These are phyloP conservation scores for Lutjanus argentimaculatus DNA, from an alignment of 2,797 vertebrate species.

Conservation along the genomic window DNA sequence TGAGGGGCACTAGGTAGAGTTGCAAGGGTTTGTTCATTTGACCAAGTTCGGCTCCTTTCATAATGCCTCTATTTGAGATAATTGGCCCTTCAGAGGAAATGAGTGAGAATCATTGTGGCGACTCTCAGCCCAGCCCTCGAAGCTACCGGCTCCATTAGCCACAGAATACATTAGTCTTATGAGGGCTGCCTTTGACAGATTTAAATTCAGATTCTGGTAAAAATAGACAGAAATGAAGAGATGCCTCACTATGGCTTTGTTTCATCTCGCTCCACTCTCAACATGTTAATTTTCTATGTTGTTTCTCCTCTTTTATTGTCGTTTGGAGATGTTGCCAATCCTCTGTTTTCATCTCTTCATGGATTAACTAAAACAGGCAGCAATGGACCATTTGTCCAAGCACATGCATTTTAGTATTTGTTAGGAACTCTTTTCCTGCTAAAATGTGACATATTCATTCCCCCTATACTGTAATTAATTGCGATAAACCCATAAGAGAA, in stretches of 20 bases:
- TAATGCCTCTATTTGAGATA: constrained; percentile 83
- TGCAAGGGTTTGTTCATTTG: constrained; percentile 72
- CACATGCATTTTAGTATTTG: constrained; percentile 14
- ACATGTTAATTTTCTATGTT: constrained; percentile 28
- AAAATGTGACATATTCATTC: background rate
- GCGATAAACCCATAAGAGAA: constrained; percentile 7
- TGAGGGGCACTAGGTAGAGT: constrained; percentile 31
- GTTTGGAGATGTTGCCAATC: constrained; percentile 36
- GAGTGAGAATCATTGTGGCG: constrained; percentile 79
- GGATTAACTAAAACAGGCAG: constrained; percentile 24
- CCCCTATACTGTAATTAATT: background rate
- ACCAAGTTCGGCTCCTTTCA: constrained; percentile 74
- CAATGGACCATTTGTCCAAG: constrained; percentile 18
- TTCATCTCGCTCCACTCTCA: constrained; percentile 29
- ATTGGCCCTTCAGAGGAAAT: constrained; percentile 86
- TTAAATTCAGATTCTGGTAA: constrained; percentile 75
- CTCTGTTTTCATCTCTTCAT: constrained; percentile 11
- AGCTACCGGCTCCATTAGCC: constrained; percentile 81
- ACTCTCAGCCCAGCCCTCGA: constrained; percentile 73
- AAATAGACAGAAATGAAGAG: constrained; percentile 66
- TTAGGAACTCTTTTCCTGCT: constrained; percentile 1
- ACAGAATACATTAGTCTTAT: constrained; percentile 82
- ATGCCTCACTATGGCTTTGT: constrained; percentile 44
- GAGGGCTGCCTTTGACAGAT: constrained; percentile 70
- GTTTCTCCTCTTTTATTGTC: constrained; percentile 31